Base-by-base conservation (phyloP, 2,797 vertebrate species). In the Anguilla megastoma region DNA sequence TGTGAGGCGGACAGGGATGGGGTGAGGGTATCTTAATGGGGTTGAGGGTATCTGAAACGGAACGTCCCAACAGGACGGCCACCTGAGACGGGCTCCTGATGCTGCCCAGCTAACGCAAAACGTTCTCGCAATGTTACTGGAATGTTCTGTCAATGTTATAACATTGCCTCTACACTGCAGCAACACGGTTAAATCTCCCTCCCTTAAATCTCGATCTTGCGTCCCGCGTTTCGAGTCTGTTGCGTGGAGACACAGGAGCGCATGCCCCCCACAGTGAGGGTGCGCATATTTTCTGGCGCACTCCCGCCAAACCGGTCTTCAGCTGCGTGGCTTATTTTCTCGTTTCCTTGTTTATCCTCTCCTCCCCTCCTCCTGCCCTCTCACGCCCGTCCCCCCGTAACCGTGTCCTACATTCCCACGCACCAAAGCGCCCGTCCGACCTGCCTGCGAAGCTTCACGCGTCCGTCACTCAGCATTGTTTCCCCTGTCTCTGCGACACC, bases 1-100 rank as follows among this genome's bases (percentile, higher is more conserved):
- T 60, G 87, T 86, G 87, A 80, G 82, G 60, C 36, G 84, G 54
- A 89, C 85, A 86, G 36, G 36, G 36, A 12, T 58, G 56, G 6
- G 7, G 12, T n/a, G 63, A 27, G 24, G n/a, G 24, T 69, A 27
- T 4, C 24, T 41, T 41, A 41, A 41, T 3, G 10, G 63, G 45
- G 45, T 21, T 30, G 50, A 1, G 24, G 52, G 41, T 85, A 66
- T 56, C 14, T 56, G 54, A 9, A 14, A 56, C 54, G 3, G 36
- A 21, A 21, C 76, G 18, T n/a, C 48, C 45, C 21, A 76, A 18
- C 74, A 52, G 48, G 45, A 27, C 7, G 24, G 7, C n/a, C 66
- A 27, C 7, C 27, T 12, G 30, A 76, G 14, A 14, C 24, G 5
- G 45, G 14, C 27, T 27, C 84, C 12, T 14, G 8, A 84, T 5